Percentiles rank a stretch among this genome's conserved stretches.
phyloP scores from a whole-genome alignment of 2,113 vertebrate genomes.

The Phrynocephalus versicolor region DNA sequence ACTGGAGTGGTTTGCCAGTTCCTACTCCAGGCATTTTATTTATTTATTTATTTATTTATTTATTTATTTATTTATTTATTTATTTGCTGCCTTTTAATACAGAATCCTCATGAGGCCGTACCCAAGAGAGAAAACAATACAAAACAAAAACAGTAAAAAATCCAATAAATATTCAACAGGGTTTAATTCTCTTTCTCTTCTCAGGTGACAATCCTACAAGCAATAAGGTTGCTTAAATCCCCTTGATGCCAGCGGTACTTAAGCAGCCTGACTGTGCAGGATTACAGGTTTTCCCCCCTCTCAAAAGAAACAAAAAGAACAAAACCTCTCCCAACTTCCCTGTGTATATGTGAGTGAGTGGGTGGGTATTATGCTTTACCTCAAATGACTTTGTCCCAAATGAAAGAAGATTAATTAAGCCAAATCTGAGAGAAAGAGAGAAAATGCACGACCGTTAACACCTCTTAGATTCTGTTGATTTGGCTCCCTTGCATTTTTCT shows the following conservation, averaged over 20 bases:
- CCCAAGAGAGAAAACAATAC: background rate
- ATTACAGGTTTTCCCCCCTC: background rate
- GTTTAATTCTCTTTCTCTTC: background rate
- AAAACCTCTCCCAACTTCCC: background rate
- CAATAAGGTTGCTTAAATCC: background rate
- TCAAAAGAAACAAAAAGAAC: background rate
- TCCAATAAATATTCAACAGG: background rate
- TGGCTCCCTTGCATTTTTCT: slow-evolving; percentile 77
- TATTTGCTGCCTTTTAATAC: background rate
- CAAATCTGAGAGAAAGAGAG: background rate
- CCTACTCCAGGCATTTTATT: too few species aligned
- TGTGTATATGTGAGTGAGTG: rapidly evolving
- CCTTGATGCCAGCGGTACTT: background rate
- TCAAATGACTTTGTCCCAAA: slow-evolving; percentile 74
- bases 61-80: background rate
- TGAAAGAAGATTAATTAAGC: slow-evolving; percentile 79
- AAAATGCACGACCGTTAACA: slow-evolving; percentile 72
- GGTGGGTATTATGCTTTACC: slow-evolving; percentile 68
- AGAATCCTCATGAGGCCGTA: background rate
- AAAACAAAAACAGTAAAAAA: background rate
- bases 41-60: background rate
- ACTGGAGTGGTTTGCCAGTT: too few species aligned
- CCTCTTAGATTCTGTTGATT: slow-evolving; percentile 80
- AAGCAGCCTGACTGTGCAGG: background rate
- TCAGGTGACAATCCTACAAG: background rate